Evolutionary conservation across 64 coral and sea anemone genomes (phyloP), one percentile per base, ranked within the genome.

Genomic region (Stylophora pistillata): DNA sequence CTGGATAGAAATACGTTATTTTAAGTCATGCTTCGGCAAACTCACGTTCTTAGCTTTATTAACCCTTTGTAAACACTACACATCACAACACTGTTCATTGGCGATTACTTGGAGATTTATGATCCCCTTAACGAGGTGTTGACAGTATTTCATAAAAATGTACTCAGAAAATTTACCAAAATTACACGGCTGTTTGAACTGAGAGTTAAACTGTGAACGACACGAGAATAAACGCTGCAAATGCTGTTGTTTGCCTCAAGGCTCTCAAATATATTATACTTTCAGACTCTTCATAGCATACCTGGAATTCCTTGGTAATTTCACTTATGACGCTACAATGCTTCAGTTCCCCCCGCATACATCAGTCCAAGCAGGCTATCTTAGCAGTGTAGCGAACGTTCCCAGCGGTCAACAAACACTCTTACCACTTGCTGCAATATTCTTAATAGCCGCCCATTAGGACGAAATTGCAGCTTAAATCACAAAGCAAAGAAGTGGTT

Each of bases 231-330:
- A 83, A 68, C 32, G 21, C 61, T 23, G 34, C 61, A 83, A 83
- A 83, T 52, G 15, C 31, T 6, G 20, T 69, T 83, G 79, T 83
- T 83, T 83, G 79, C 79, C 79, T 69, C 30, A 66, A 83, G 79
- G 79, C 60, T 41, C 80, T 70, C 64, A 84, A 84, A 68, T 84
- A 84, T 84, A 84, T 84, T 84, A 70, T 84, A 60, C 79, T 53
- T 69, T 84, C 29, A 84, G 80, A 15, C 62, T 69, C 31, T 69
- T 32, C 33, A 69, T 11, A 70, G 62, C 80, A 84, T 84, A 68
- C 31, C 27, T 84, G 80, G 53, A 66, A 84, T 84, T 83, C 80
- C 80, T 69, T n/a, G 64, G 26, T 68, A 68, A 68, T 68, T 14
- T 63, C 37, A 20, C 80, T 84, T 28, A 52, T 66, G 80, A n/a